Evolutionary conservation across 2,113 vertebrate genomes (phyloP).

Genomic region (Mormoops blainvillei): DNA sequence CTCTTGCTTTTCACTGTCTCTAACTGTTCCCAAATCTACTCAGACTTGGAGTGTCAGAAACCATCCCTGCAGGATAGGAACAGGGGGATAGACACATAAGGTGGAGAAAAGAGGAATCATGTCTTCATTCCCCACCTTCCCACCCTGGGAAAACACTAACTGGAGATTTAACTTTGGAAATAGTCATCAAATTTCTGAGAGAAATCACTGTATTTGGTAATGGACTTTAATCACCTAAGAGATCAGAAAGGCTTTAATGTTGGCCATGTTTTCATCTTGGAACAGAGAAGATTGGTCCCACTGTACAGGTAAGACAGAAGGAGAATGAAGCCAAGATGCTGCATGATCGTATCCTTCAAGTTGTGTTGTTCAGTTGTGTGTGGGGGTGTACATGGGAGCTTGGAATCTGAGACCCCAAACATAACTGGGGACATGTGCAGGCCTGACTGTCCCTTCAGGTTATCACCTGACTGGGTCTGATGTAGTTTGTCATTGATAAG

Average conservation of each 20-base stretch:
- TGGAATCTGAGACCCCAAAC: background rate
- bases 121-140: background rate
- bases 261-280: background rate
- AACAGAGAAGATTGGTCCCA: background rate
- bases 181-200: background rate
- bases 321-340: background rate
- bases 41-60: background rate
- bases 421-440: background rate
- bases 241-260: background rate
- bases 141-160: background rate
- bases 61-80: too few relatives aligned
- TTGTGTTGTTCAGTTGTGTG: background rate
- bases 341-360: background rate
- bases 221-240: background rate
- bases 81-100: background rate
- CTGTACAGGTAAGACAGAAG: background rate
- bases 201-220: background rate
- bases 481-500: background rate
- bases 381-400: background rate
- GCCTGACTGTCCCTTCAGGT: background rate
- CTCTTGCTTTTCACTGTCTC: background rate
- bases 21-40: background rate
- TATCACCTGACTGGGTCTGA: background rate
- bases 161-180: background rate
- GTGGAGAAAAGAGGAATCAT: background rate